Conservation (phyloP, 2,888 invertebrate genomes). For the Petrolisthes cinctipes region DNA sequence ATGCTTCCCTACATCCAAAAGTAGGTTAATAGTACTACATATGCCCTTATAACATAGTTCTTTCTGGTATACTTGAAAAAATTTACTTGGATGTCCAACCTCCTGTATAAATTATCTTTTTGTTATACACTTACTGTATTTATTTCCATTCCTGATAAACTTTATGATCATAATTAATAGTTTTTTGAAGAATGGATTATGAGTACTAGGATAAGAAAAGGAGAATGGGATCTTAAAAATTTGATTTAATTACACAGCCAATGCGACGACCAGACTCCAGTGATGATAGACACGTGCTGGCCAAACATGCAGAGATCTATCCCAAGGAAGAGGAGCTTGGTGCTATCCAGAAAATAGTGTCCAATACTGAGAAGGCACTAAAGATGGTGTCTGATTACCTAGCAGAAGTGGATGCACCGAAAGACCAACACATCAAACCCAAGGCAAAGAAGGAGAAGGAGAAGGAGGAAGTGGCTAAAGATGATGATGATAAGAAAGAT, state of each 20-base stretch:
- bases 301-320: slow-evolving; percentile 93
- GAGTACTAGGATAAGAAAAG: background rate
- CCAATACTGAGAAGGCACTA: slow-evolving; percentile 91
- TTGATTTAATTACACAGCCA: slow-evolving; percentile 42
- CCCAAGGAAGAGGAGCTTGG: slow-evolving; percentile 78
- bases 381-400: slow-evolving; percentile 93
- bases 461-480: slow-evolving; percentile 44
- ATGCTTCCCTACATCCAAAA: no score
- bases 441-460: slow-evolving; percentile 60
- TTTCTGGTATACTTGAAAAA: background rate
- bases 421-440: slow-evolving; percentile 75
- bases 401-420: slow-evolving; percentile 74
- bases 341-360: slow-evolving; percentile 88
- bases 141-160: background rate
- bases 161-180: background rate
- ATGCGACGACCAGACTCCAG: slow-evolving; percentile 89
- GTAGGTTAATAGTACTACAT: no score
- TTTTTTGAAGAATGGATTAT: background rate
- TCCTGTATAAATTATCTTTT: background rate
- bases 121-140: background rate
- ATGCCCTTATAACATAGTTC: no score
- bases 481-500: slow-evolving; percentile 66
- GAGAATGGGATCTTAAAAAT: background rate
- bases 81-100: background rate
- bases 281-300: slow-evolving; percentile 95